A percentile compares a stretch with the other conserved stretches of the same genome.
These are phyloP conservation scores for Botia almorhae DNA, from an alignment of 2,797 vertebrate genomes.

Conservation along the genomic window DNA sequence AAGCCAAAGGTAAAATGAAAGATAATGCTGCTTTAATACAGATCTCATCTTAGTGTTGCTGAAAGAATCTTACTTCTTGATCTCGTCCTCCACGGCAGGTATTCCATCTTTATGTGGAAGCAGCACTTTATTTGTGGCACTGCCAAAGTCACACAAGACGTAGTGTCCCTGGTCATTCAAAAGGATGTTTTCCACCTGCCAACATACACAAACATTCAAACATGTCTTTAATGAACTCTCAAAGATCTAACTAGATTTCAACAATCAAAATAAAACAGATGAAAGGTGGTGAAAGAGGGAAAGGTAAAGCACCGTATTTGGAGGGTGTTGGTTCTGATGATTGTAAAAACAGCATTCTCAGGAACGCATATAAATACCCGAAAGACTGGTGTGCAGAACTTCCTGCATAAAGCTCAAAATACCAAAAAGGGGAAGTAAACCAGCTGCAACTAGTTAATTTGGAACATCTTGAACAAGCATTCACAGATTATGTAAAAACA, in stretches of 20 bases:
- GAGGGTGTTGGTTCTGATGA: background rate
- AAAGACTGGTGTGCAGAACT: background rate
- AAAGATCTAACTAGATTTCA: background rate
- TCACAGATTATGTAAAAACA: background rate
- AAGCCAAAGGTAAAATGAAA: too few species aligned
- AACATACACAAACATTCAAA: slow-evolving; percentile 42
- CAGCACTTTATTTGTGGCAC: slow-evolving; percentile 92
- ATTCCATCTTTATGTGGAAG: slow-evolving; percentile 93
- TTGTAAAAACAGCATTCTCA: background rate
- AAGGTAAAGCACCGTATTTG: background rate
- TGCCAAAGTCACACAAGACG: slow-evolving; percentile 97
- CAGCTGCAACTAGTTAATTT: background rate
- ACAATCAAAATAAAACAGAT: background rate
- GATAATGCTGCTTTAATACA: too few species aligned
- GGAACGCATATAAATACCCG: background rate
- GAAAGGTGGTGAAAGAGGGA: background rate
- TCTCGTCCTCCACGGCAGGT: slow-evolving; percentile 95
- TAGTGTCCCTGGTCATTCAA: slow-evolving; percentile 93
- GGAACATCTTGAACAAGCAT: background rate
- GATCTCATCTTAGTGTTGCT: background rate
- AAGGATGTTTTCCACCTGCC: slow-evolving; percentile 96
- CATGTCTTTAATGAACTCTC: background rate
- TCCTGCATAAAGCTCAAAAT: slow-evolving; percentile 2
- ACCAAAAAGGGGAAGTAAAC: slow-evolving; percentile 18
- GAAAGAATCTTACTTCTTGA: slow-evolving; percentile 86